Percentiles rank a stretch among this genome's conserved stretches.
Conservation (phyloP, 2,888 invertebrate species). For the Drepana falcataria region DNA sequence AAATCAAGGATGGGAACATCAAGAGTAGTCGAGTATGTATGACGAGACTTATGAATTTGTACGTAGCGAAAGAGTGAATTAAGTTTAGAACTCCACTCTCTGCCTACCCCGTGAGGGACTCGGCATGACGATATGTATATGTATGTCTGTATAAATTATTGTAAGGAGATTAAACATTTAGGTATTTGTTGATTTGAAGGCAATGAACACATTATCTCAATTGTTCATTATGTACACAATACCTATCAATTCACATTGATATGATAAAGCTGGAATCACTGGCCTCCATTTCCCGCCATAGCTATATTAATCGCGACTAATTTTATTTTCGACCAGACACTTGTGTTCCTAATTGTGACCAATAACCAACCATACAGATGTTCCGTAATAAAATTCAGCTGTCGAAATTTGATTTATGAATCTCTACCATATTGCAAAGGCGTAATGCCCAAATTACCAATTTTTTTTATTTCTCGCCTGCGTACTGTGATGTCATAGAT, state of each 20-base stretch:
- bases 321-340: conserved; percentile 48
- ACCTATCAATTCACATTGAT: conserved; percentile 28
- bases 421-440: conserved; percentile 31
- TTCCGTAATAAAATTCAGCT: conserved; percentile 22
- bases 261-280: conserved; percentile 37
- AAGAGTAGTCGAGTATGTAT: too few species aligned
- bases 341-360: conserved; percentile 57
- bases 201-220: conserved; percentile 21
- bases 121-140: too few species aligned
- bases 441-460: conserved; percentile 5
- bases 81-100: too few species aligned
- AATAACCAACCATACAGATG: conserved; percentile 40
- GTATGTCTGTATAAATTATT: too few species aligned
- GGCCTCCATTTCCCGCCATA: conserved; percentile 28
- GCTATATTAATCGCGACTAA: conserved; percentile 28
- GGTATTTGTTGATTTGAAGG: background rate
- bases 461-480: conserved; percentile 8
- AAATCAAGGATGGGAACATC: too few species aligned
- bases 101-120: too few species aligned
- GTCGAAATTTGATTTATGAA: conserved; percentile 13
- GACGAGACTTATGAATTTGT: too few species aligned
- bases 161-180: too few species aligned
- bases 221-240: conserved; percentile 19
- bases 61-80: too few species aligned
- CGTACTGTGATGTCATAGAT: conserved; percentile 26